Conservation (phyloP, 2,797 vertebrate genomes). For the Crocidura indochinensis region DNA sequence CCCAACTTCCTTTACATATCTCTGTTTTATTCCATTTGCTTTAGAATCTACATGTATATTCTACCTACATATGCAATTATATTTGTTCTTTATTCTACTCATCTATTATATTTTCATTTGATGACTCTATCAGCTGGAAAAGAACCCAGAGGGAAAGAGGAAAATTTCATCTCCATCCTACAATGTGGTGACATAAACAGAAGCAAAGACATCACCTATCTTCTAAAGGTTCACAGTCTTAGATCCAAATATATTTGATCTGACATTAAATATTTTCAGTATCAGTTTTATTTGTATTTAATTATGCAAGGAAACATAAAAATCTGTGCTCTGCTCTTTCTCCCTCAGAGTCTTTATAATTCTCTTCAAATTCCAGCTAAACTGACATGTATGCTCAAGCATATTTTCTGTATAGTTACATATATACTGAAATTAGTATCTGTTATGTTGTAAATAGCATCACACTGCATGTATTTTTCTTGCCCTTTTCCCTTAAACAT, state of each 20-base stretch:
- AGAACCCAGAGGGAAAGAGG: not conserved
- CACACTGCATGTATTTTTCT: constrained; percentile 1
- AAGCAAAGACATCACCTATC: not conserved
- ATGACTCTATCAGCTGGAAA: not conserved
- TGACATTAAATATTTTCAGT: constrained; percentile 54
- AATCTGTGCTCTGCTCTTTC: not conserved
- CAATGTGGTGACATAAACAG: not conserved
- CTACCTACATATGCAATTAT: not conserved
- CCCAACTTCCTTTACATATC: not conserved
- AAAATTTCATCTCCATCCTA: not conserved
- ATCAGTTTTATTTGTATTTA: constrained; percentile 32
- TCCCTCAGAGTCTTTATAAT: not conserved
- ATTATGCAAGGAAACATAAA: not conserved
- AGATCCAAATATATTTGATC: not conserved
- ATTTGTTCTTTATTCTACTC: not conserved
- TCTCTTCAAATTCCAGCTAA: not conserved
- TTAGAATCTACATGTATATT: not conserved
- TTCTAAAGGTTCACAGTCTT: constrained; percentile 21
- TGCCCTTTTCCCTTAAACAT: constrained; percentile 14
- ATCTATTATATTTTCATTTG: not conserved
- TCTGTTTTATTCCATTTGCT: not conserved
- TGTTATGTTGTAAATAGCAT: constrained; percentile 31
- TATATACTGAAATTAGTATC: not conserved
- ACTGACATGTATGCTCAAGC: not conserved
- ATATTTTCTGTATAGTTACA: not conserved